These are phyloP conservation scores for Champsocephalus gunnari DNA, from an alignment of 2,797 vertebrate genomes.

Conservation along the genomic window DNA sequence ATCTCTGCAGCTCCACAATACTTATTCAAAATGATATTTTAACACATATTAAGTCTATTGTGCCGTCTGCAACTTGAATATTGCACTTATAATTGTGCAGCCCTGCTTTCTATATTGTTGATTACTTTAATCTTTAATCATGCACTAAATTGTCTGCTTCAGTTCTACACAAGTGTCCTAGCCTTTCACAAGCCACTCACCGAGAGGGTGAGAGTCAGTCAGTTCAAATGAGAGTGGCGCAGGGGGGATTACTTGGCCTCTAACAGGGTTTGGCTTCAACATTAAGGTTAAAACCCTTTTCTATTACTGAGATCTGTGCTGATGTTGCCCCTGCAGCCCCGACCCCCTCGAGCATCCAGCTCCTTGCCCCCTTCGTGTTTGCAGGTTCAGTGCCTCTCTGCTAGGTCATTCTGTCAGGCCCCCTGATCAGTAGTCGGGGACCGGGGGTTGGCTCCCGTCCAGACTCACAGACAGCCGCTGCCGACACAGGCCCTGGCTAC, in stretches of 20 bases:
- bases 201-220: constrained; percentile 29
- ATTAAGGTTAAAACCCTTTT: constrained; percentile 90
- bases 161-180: not conserved
- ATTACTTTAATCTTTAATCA: not conserved
- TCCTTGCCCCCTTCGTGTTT: constrained; percentile 83
- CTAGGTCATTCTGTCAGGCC: constrained; percentile 84
- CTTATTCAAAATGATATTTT: too few species aligned
- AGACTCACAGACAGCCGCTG: constrained; percentile 66
- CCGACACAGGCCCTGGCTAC: constrained; percentile 51
- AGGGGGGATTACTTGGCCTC: constrained; percentile 85
- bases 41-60: too few species aligned
- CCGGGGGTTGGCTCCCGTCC: constrained; percentile 73
- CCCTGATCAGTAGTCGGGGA: constrained; percentile 85
- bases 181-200: constrained; percentile 50
- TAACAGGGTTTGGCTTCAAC: constrained; percentile 87
- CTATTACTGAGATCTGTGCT: constrained; percentile 86
- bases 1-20: too few species aligned
- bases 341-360: constrained; percentile 75
- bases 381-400: constrained; percentile 85
- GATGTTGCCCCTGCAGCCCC: constrained; percentile 75
- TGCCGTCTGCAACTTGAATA: too few species aligned
- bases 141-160: not conserved
- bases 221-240: constrained; percentile 82
- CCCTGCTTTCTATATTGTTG: not conserved
- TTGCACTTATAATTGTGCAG: too few species aligned